phyloP scores from a whole-genome alignment of 2,888 invertebrate species.

The Mantis religiosa region DNA sequence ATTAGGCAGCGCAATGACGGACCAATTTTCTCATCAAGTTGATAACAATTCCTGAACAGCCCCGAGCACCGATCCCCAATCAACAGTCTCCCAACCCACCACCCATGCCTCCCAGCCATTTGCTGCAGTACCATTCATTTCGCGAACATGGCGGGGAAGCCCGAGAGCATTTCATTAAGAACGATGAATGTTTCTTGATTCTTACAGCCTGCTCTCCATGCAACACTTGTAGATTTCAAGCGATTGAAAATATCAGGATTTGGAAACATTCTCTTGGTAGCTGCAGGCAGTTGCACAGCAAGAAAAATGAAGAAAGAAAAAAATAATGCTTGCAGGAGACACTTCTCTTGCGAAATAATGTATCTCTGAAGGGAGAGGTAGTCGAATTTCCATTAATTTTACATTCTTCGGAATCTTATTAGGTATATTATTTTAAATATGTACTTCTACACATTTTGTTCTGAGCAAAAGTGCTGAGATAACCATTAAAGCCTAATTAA shows the following conservation, averaged over 20 bases:
- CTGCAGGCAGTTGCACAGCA: neutral
- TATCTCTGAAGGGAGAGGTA: neutral
- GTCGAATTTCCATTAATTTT: too few relatives aligned
- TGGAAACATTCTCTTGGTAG: neutral
- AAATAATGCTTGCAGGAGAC: neutral
- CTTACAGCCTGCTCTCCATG: neutral
- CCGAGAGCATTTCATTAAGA: neutral
- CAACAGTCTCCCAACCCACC: neutral
- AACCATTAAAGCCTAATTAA: too few relatives aligned
- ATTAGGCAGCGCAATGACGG: neutral
- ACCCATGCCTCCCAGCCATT: neutral
- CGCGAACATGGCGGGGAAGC: neutral
- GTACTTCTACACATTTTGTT: too few relatives aligned
- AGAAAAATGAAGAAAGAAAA: neutral
- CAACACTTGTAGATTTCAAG: neutral
- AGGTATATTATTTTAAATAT: too few relatives aligned
- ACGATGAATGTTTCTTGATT: neutral
- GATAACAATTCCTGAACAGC: neutral
- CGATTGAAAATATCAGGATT: neutral
- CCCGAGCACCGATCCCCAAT: neutral
- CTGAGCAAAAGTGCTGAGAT: too few relatives aligned
- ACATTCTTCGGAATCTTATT: too few relatives aligned
- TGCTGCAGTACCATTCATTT: neutral
- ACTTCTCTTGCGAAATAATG: neutral
- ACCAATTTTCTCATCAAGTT: constrained; percentile 2